Conservation (phyloP, 2,113 vertebrate genomes). For the Albula glossodonta region DNA sequence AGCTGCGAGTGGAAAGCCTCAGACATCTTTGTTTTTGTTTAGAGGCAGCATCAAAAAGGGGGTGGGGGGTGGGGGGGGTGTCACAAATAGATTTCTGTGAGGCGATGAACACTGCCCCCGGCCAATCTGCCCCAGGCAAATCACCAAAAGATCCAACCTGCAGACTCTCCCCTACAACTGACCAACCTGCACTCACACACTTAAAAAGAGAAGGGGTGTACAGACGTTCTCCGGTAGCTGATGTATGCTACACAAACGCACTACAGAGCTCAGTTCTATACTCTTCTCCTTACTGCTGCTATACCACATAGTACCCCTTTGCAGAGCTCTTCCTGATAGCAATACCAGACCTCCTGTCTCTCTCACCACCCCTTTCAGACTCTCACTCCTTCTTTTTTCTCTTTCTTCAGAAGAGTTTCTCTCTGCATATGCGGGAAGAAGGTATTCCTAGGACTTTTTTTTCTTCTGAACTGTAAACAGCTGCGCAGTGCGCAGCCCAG, state of each 20-base stretch:
- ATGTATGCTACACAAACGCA: no score
- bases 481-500: background rate
- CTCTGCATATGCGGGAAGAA: background rate
- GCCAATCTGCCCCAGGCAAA: slow-evolving; percentile 67
- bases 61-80: slow-evolving; percentile 34
- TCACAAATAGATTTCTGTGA: slow-evolving; percentile 75
- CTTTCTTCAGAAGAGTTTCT: background rate
- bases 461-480: slow-evolving; percentile 2
- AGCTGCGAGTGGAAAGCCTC: slow-evolving; percentile 59
- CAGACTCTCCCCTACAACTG: background rate
- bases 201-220: no score
- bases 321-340: background rate
- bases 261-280: no score
- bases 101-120: slow-evolving; percentile 72
- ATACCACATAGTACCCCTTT: background rate
- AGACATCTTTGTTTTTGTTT: slow-evolving; percentile 65
- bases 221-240: no score
- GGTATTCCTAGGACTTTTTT: background rate
- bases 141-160: slow-evolving; percentile 53
- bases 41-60: slow-evolving; percentile 51
- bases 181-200: background rate
- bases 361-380: background rate
- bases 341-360: background rate
- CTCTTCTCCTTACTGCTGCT: background rate
- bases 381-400: background rate